Evolutionary conservation across 2,888 invertebrate species (phyloP), one percentile per base, ranked within the genome.

Genomic region (Hymenopus coronatus): DNA sequence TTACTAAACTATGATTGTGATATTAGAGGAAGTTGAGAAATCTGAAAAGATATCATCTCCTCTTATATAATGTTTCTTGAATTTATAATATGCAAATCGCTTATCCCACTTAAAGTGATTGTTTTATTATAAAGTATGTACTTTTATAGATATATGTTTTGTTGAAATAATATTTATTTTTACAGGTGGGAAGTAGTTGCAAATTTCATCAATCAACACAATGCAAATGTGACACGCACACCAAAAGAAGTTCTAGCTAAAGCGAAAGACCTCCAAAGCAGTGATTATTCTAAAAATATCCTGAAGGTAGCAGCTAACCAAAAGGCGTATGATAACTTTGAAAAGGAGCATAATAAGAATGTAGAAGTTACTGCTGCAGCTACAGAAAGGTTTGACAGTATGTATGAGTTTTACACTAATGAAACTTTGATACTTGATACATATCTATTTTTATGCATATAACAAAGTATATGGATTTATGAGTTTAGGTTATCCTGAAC

Each of bases 211-310:
- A 98, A 98, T 93, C 98, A 98, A 92, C 97, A 98, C 91, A 96
- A 95, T 91, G 94, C 89, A 12, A 91, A 90, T 15, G 94, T 94
- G 89, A 94, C 94, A 85, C 96, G 98, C 91, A 96, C 96, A 88
- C 97, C 99, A 1, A 98, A 99, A 93, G 98, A 99, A 92, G 98
- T 99, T 30, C 94, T 99, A 83, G 97, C 97, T 88, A 99, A 99
- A 94, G 99, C 99, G 0, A 99, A 99, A 93, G 98, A 98, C 91
- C 93, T 99, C 84, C 98, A 99, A 93, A 97, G 97, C 91, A 96
- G 96, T 0, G 97, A 98, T 92, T 97, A 97, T 92, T 97, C 97
- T 0, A 97, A 97, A 92, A 97, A 96, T 91, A 95, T 95, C 91
- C 93, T 98, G 70, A 98, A 98, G 93, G 96, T 97, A 91, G 97